A percentile compares a stretch with the other conserved stretches of the same genome.
These are phyloP conservation scores for Cottus gobio DNA, from an alignment of 2,113 vertebrate species.

Conservation along the genomic window DNA sequence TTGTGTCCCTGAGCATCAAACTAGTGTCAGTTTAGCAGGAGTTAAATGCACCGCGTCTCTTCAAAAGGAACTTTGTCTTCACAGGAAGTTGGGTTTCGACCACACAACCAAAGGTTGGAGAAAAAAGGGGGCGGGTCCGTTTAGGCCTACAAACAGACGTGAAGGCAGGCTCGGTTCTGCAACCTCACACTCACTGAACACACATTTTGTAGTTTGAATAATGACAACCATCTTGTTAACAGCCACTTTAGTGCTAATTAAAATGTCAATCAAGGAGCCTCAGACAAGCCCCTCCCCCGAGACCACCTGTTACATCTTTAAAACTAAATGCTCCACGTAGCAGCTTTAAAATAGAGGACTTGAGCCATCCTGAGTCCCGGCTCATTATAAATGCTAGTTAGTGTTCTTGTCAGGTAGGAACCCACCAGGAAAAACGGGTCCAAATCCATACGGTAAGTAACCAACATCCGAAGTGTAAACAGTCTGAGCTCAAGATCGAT, in stretches of 20 bases:
- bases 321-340: not conserved
- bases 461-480: constrained; percentile 41
- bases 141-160: no score
- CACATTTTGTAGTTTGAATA: not conserved
- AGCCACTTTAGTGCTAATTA: not conserved
- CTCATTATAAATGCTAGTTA: not conserved
- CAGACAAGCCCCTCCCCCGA: not conserved
- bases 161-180: no score
- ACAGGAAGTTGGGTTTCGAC: no score
- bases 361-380: not conserved
- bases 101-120: no score
- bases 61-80: no score
- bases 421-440: not conserved
- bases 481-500: constrained; percentile 32
- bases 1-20: no score
- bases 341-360: not conserved
- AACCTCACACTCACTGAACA: no score
- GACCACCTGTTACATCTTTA: not conserved
- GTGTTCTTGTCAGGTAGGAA: constrained; percentile 12
- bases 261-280: not conserved
- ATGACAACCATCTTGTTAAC: not conserved
- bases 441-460: constrained; percentile 18
- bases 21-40: no score
- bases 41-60: no score
- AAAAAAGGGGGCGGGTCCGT: no score